These are phyloP conservation scores for Drosophila kikkawai DNA, from an alignment of 1,140 invertebrate species.

Conservation along the genomic window DNA sequence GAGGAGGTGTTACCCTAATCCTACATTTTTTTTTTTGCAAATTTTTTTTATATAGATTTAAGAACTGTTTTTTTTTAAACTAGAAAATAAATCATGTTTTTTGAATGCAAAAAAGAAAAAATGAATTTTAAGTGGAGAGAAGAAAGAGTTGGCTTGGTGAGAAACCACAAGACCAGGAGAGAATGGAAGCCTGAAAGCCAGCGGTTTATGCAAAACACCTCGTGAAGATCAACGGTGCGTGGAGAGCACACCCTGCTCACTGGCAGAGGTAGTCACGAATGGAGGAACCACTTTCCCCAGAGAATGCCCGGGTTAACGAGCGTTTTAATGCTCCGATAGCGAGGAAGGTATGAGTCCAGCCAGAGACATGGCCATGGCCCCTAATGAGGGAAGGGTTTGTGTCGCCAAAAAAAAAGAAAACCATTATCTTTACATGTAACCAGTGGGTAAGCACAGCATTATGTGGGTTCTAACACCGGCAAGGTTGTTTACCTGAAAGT, in stretches of 20 bases:
- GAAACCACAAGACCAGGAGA: constrained; percentile 42
- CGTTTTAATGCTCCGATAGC: constrained; percentile 78
- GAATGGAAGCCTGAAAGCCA: neutral
- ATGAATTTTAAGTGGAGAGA: neutral
- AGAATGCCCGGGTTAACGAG: constrained; percentile 56
- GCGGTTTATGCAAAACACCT: constrained; percentile 67
- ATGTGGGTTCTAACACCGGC: constrained; percentile 16
- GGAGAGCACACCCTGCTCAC: constrained; percentile 27
- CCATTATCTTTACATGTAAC: constrained; percentile 13
- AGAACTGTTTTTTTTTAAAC: constrained; percentile 30
- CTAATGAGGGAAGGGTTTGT: constrained; percentile 36
- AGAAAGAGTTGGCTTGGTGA: neutral
- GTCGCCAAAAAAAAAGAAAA: neutral
- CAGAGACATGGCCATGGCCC: too few relatives aligned
- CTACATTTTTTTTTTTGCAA: constrained; percentile 30
- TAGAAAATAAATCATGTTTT: constrained; percentile 49
- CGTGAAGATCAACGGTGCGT: constrained; percentile 56
- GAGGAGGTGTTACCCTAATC: too few relatives aligned
- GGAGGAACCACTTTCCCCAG: constrained; percentile 42
- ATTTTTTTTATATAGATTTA: constrained; percentile 49
- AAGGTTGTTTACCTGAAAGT: constrained; percentile 22
- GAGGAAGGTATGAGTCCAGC: constrained; percentile 1
- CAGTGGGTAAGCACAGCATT: constrained; percentile 23
- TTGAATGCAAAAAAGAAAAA: constrained; percentile 31
- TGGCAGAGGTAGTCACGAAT: neutral